phyloP scores from a whole-genome alignment of 2,888 invertebrate species.

The Amphipoea lucens region DNA sequence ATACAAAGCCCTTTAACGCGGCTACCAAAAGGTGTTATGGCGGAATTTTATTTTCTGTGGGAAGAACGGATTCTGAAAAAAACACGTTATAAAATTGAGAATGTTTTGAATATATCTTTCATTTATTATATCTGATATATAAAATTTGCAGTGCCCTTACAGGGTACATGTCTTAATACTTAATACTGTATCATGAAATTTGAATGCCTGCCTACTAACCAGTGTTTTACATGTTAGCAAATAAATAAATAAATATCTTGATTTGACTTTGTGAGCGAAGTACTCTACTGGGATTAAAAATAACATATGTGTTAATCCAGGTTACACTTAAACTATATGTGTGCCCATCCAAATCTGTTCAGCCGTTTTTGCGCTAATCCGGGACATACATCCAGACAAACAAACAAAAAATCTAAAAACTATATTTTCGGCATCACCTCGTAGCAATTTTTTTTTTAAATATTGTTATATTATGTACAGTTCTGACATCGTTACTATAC shows the following conservation, averaged over 20 bases:
- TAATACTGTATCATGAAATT: too few relatives aligned
- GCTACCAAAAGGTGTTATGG: constrained; percentile 15
- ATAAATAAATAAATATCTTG: too few relatives aligned
- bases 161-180: too few relatives aligned
- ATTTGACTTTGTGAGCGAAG: not conserved
- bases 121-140: too few relatives aligned
- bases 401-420: too few relatives aligned
- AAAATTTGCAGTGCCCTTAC: too few relatives aligned
- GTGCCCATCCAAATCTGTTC: not conserved
- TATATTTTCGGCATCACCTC: not conserved
- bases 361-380: not conserved
- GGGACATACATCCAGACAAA: not conserved
- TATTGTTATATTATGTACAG: too few relatives aligned
- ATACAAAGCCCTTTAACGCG: constrained; percentile 39
- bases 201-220: too few relatives aligned
- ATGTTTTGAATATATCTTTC: not conserved
- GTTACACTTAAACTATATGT: not conserved
- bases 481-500: too few relatives aligned
- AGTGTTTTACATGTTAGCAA: too few relatives aligned
- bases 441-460: too few relatives aligned
- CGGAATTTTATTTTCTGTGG: not conserved
- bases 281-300: not conserved
- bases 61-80: not conserved
- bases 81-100: not conserved
- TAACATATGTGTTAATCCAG: not conserved